Base-by-base conservation (phyloP, 2,888 invertebrate species). In the Meta bourneti region DNA sequence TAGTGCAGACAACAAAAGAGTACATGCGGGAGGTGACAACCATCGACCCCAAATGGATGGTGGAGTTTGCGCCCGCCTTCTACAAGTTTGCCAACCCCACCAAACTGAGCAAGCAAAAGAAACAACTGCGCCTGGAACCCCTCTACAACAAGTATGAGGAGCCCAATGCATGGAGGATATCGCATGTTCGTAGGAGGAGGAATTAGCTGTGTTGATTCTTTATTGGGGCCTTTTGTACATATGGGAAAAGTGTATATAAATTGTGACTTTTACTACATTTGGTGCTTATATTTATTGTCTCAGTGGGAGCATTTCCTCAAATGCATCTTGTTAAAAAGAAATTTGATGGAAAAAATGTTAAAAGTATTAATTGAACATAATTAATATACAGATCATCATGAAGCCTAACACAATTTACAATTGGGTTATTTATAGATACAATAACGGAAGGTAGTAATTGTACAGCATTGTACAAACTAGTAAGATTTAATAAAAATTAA, bases 131-230 rank as follows among this genome's bases (percentile, higher is more conserved):
- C 93, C 96, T 99, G 93, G 99, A 99, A 94, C 99, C 99, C 0
- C 96, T 99, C 5, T 98, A 98, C 95, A 99, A 99, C 95, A 99
- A 99, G 95, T 99, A 99, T 94, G 99, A 99, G 95, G 99, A 99
- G 95, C 98, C 99, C 0, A 99, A 99, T 95, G 98, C 99, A 0
- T 99, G 99, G 99, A 96, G 99, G 95, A 99, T 99, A 95, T 99
- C 99, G 0, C 96, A 98, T 93, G 98, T 98, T 51, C 96, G 98
- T 80, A 96, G 98, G 94, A 96, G 98, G 94, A 96, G 98, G 94
- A 98, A 98, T 96, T 98, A 97, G 95, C 6, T 16, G 16, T 13
- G 0, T 61, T 54, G 7, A 11, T 61, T 1, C 0, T 61, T 61
- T 9, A 61, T 9, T 11, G 34, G 6, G 74, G n/a, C 11, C 49